Evolutionary conservation across 2,888 invertebrate species (phyloP).

Genomic region (Orchestes rusci): DNA sequence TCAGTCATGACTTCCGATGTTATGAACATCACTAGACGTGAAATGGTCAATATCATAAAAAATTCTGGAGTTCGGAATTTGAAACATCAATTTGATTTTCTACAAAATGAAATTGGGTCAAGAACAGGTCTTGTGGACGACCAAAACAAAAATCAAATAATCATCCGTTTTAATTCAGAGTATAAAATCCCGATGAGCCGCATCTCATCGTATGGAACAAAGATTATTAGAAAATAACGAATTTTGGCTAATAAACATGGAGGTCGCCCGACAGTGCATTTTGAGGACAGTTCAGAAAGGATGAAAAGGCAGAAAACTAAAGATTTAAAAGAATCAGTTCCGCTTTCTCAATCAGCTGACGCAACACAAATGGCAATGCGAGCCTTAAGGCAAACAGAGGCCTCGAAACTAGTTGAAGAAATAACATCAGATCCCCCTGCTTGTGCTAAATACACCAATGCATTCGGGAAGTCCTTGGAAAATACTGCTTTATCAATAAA

Average conservation of each 20-base stretch:
- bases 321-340: constrained; percentile 2
- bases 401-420: constrained; percentile 2
- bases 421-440: neutral
- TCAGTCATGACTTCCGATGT: constrained; percentile 1
- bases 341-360: constrained; percentile 2
- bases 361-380: constrained; percentile 1
- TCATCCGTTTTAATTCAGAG: constrained; percentile 1
- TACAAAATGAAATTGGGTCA: neutral
- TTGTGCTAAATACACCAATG: constrained; percentile 1
- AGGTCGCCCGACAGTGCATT: constrained; percentile 1
- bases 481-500: neutral
- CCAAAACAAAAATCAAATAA: neutral
- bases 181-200: constrained; percentile 1
- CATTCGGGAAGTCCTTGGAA: neutral
- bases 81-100: neutral
- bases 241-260: neutral
- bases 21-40: neutral
- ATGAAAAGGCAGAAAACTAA: constrained; percentile 1
- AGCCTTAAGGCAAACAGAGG: neutral
- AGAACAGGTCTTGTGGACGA: neutral
- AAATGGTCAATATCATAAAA: neutral
- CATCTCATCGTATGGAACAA: constrained; percentile 3
- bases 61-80: neutral
- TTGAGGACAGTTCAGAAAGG: neutral
- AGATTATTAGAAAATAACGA: constrained; percentile 4